These are phyloP conservation scores for Anas platyrhynchos DNA, from an alignment of 2,113 vertebrate species.

Conservation along the genomic window DNA sequence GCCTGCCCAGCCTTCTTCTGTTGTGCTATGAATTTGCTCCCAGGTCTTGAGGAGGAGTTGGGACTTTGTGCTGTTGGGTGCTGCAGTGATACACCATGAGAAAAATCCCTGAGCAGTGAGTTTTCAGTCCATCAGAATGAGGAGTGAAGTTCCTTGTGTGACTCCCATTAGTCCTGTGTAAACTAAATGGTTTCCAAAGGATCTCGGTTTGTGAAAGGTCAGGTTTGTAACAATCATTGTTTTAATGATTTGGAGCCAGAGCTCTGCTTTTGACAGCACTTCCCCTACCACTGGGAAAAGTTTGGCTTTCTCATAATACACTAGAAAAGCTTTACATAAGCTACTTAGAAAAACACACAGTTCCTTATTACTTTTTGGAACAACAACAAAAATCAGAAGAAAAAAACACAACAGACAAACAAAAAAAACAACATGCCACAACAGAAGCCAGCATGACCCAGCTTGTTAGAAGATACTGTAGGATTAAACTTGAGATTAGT, in stretches of 20 bases:
- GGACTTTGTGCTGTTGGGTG: neutral
- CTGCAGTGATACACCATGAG: neutral
- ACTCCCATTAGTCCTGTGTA: neutral
- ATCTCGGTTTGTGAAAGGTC: neutral
- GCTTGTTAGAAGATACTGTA: neutral
- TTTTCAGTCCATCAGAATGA: neutral
- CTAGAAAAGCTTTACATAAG: neutral
- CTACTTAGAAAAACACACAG: neutral
- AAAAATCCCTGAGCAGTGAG: neutral
- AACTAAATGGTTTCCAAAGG: neutral
- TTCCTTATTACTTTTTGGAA: neutral
- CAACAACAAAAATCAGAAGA: neutral
- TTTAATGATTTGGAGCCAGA: neutral
- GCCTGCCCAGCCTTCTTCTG: neutral
- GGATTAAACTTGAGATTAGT: neutral
- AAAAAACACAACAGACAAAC: neutral
- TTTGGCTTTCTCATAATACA: neutral
- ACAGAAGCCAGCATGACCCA: neutral
- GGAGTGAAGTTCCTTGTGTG: neutral
- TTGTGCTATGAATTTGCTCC: neutral
- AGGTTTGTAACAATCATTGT: neutral
- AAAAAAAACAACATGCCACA: neutral
- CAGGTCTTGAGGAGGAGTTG: rapidly evolving
- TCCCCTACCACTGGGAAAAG: neutral
- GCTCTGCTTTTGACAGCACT: neutral